Conservation (phyloP, 2,797 vertebrate species). For the Austrolebias charrua region DNA sequence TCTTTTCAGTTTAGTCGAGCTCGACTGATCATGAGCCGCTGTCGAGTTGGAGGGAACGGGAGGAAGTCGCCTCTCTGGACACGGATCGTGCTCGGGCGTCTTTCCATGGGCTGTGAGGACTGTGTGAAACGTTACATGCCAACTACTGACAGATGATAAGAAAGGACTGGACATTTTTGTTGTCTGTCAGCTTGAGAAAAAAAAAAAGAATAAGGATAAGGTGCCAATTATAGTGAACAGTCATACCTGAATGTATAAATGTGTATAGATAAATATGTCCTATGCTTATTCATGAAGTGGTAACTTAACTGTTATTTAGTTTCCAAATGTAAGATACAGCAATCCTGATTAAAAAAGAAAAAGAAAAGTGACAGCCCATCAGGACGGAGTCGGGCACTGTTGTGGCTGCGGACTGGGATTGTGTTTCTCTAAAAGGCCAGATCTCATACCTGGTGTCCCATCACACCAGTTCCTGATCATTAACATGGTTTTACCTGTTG, state of each 20-base stretch:
- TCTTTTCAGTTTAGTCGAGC: slow-evolving; percentile 62
- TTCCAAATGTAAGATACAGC: slow-evolving; percentile 73
- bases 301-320: slow-evolving; percentile 79
- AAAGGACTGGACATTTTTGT: slow-evolving; percentile 56
- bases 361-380: slow-evolving; percentile 44
- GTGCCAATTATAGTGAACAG: slow-evolving; percentile 74
- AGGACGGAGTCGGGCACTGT: slow-evolving; percentile 51
- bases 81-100: slow-evolving; percentile 45
- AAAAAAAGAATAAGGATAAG: slow-evolving; percentile 44
- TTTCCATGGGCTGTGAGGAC: slow-evolving; percentile 33
- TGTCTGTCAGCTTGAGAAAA: slow-evolving; percentile 46
- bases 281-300: slow-evolving; percentile 81
- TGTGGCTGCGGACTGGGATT: slow-evolving; percentile 53
- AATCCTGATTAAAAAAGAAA: slow-evolving; percentile 58
- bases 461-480: slow-evolving; percentile 55
- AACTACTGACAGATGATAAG: slow-evolving; percentile 56
- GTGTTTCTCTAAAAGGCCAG: slow-evolving; percentile 61
- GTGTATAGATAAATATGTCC: slow-evolving; percentile 81
- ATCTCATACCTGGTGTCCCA: slow-evolving; percentile 38
- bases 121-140: slow-evolving; percentile 48
- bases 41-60: slow-evolving; percentile 69
- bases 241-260: slow-evolving; percentile 81
- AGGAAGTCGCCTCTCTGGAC: slow-evolving; percentile 62
- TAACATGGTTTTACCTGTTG: slow-evolving; percentile 64
- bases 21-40: slow-evolving; percentile 77